phyloP scores from a whole-genome alignment of 2,113 vertebrate species.

The Asarcornis scutulata region DNA sequence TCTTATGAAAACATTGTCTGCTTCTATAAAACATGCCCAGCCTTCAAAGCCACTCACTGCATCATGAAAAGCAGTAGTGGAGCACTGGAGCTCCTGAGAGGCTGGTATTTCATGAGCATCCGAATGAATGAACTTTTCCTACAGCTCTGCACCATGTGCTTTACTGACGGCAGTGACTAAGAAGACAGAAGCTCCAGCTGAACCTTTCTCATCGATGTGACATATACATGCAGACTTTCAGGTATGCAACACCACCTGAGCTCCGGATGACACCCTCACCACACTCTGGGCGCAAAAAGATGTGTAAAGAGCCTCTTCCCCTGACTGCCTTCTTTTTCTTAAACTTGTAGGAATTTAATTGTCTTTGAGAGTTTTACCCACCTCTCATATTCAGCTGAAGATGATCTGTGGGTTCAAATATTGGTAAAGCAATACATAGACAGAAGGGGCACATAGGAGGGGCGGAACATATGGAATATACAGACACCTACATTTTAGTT shows the following conservation, averaged over 20 bases:
- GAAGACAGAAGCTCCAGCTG: background rate
- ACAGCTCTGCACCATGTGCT: background rate
- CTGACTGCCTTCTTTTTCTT: background rate
- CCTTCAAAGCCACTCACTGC: background rate
- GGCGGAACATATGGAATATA: background rate
- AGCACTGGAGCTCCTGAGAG: background rate
- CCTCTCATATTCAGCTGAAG: background rate
- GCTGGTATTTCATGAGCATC: background rate
- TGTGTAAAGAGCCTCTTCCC: accelerated
- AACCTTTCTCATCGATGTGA: background rate
- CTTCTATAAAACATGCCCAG: background rate
- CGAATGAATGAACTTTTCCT: background rate
- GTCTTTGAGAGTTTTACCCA: background rate
- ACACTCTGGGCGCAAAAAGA: background rate
- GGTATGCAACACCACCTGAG: background rate
- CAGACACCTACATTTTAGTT: background rate
- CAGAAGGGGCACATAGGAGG: background rate
- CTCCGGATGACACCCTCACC: background rate
- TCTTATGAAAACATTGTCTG: background rate
- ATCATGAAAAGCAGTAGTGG: background rate
- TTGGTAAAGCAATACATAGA: accelerated
- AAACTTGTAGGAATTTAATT: background rate
- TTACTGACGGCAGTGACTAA: background rate
- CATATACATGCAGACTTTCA: background rate
- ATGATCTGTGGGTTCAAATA: background rate